Conservation (phyloP, 2,797 vertebrate genomes). For the Esox masquinongy region DNA sequence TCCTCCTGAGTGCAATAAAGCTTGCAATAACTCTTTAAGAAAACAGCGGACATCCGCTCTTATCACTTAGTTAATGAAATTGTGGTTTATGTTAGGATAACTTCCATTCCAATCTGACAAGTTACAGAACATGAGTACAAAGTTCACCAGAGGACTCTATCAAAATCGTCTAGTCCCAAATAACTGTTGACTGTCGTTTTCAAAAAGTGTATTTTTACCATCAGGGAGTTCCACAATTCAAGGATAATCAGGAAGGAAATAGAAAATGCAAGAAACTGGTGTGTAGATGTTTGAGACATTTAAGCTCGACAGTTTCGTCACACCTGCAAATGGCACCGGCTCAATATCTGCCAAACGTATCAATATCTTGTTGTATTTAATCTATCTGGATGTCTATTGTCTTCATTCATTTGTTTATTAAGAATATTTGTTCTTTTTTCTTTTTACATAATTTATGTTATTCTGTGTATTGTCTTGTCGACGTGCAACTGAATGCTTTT, state of each 20-base stretch:
- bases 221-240: neutral
- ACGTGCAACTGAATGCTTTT: no score
- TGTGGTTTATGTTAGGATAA: neutral
- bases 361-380: no score
- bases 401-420: no score
- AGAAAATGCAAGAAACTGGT: neutral
- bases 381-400: no score
- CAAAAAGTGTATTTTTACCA: neutral
- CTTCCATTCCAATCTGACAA: neutral
- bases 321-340: no score
- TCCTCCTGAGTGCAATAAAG: neutral
- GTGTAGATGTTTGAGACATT: neutral
- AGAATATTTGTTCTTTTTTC: no score
- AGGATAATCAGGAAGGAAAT: neutral
- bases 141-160: neutral
- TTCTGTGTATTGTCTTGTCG: no score
- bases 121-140: neutral
- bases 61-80: neutral
- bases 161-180: neutral
- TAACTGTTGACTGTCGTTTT: neutral
- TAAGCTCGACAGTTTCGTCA: neutral
- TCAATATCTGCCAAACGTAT: no score
- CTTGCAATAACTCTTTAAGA: neutral
- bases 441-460: no score
- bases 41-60: neutral